Percentiles rank a stretch among this genome's conserved stretches.
These are phyloP conservation scores for Daphoenositta chrysoptera DNA, from an alignment of 2,113 vertebrate species.

Conservation along the genomic window DNA sequence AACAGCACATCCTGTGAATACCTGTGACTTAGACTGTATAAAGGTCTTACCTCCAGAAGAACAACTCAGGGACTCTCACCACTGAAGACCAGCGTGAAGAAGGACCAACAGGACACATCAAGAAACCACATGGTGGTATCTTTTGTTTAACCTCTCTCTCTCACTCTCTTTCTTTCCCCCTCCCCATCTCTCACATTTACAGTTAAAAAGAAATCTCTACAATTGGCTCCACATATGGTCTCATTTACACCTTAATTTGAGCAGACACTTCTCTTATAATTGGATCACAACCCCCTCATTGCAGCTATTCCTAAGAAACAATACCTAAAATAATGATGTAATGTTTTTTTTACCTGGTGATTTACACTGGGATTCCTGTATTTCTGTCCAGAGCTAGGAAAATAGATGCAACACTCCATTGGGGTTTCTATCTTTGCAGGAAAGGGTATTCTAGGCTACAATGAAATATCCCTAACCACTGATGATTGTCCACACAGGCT, in stretches of 20 bases:
- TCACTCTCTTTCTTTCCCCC: background rate
- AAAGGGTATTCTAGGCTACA: background rate
- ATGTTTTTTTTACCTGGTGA: background rate
- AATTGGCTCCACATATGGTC: background rate
- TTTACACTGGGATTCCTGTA: background rate
- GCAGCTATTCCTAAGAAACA: background rate
- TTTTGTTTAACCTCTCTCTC: background rate
- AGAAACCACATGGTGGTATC: rapidly evolving
- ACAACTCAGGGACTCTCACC: background rate
- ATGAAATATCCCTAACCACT: background rate
- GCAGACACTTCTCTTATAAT: background rate
- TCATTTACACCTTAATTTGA: background rate
- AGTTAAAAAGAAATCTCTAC: background rate
- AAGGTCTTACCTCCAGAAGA: background rate
- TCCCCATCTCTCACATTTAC: background rate
- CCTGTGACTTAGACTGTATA: background rate
- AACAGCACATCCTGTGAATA: background rate
- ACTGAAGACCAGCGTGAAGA: background rate
- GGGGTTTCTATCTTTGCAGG: background rate
- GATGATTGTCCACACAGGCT: background rate
- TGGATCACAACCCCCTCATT: background rate
- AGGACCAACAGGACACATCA: background rate
- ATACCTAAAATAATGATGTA: background rate
- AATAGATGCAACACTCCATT: background rate
- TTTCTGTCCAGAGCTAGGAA: background rate